Evolutionary conservation across 2,888 invertebrate genomes (phyloP).

Genomic region (Adelphocoris suturalis): DNA sequence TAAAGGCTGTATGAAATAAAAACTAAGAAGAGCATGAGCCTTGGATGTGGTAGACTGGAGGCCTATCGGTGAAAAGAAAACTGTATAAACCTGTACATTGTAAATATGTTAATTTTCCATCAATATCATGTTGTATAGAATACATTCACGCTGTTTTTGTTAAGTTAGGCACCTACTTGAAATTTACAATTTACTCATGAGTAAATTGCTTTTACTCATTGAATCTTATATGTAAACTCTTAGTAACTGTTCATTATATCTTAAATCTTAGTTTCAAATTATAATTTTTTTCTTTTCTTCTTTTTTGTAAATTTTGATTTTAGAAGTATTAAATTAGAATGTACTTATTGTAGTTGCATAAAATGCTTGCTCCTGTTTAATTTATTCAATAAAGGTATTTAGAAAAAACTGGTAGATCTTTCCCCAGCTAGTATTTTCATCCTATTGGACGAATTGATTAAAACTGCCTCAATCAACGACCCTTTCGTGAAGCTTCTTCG

Average conservation of each 20-base stretch:
- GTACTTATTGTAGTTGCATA: constrained; percentile 50
- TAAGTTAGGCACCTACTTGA: neutral
- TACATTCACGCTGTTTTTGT: neutral
- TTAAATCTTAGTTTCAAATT: neutral
- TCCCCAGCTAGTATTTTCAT: neutral
- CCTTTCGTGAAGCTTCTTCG: too few relatives aligned
- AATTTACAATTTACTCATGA: neutral
- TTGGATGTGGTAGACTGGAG: constrained; percentile 44
- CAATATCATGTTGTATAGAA: constrained; percentile 45
- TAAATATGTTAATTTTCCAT: constrained; percentile 45
- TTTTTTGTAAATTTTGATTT: constrained; percentile 36
- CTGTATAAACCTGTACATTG: constrained; percentile 63
- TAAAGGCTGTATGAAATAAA: neutral
- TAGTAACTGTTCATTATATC: neutral
- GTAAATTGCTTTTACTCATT: constrained; percentile 6
- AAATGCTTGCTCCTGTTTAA: constrained; percentile 59
- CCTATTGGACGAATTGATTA: too few relatives aligned
- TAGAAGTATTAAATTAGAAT: constrained; percentile 3
- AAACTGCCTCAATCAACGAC: too few relatives aligned
- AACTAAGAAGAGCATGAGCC: constrained; percentile 32
- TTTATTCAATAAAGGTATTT: constrained; percentile 40
- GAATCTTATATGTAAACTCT: neutral
- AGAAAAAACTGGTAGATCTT: neutral
- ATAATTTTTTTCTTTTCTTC: neutral
- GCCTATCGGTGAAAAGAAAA: neutral